Evolutionary conservation across 1,140 invertebrate species (phyloP).

Genomic region (Anastrepha ludens): DNA sequence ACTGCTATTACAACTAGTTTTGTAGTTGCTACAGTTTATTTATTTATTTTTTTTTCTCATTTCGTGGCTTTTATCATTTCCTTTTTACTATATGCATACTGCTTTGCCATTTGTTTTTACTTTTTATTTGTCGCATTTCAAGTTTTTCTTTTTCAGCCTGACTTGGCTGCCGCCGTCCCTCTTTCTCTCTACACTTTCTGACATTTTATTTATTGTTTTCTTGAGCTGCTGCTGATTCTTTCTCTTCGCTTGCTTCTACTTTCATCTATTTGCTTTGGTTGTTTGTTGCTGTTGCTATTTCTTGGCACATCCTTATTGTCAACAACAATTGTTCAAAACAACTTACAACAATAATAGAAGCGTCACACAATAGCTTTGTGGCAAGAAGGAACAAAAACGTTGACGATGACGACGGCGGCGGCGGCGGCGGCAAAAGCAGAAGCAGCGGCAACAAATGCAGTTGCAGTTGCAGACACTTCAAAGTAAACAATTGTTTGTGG

Average conservation of each 20-base stretch:
- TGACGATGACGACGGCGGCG: background rate
- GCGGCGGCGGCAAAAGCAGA: background rate
- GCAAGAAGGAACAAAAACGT: background rate
- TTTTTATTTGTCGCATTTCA: background rate
- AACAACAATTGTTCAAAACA: constrained; percentile 33
- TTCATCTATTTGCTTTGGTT: background rate
- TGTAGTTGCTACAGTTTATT: background rate
- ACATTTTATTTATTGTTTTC: constrained; percentile 36
- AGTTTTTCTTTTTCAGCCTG: background rate
- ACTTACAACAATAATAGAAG: constrained; percentile 39
- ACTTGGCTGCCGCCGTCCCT: background rate
- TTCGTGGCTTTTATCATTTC: background rate
- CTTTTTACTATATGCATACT: background rate
- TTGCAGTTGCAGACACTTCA: background rate
- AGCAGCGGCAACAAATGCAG: background rate
- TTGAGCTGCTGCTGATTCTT: background rate
- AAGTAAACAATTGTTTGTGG: constrained; percentile 4
- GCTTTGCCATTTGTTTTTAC: background rate
- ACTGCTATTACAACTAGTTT: constrained; percentile 37
- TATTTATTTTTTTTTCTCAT: background rate
- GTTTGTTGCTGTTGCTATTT: constrained; percentile 28
- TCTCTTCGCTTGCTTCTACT: background rate
- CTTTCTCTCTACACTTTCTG: background rate
- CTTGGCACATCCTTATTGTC: constrained; percentile 48
- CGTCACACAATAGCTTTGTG: constrained; percentile 42